phyloP scores from a whole-genome alignment of 2,113 vertebrate genomes.

The Trinectes maculatus region DNA sequence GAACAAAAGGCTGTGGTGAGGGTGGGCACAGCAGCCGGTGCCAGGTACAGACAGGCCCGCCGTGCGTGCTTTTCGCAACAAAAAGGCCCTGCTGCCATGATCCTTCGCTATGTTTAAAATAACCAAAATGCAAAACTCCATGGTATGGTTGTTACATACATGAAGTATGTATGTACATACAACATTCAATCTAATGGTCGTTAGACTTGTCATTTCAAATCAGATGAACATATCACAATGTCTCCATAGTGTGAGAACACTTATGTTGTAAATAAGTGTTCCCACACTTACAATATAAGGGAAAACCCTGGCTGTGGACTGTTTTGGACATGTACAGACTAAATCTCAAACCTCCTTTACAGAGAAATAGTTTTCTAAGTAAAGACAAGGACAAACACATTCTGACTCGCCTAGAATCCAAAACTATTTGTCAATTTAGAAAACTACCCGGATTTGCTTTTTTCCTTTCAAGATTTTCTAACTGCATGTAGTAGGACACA shows the following conservation, averaged over 20 bases:
- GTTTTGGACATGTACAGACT: not conserved
- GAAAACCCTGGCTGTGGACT: not conserved
- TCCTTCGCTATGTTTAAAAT: too few species aligned
- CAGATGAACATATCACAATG: too few species aligned
- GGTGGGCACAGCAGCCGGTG: constrained; percentile 40
- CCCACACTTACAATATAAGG: not conserved
- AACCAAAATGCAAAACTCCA: too few species aligned
- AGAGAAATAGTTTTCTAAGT: not conserved
- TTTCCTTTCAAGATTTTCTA: not conserved
- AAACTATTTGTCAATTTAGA: not conserved
- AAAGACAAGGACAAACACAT: not conserved
- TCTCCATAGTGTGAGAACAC: too few species aligned
- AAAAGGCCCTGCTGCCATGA: not conserved
- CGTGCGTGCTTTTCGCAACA: too few species aligned
- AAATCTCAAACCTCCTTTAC: not conserved
- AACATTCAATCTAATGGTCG: too few species aligned
- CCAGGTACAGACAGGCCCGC: constrained; percentile 41
- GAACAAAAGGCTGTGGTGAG: constrained; percentile 55
- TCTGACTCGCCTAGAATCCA: constrained; percentile 1
- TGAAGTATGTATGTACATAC: too few species aligned
- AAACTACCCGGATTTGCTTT: not conserved
- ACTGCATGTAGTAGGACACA: not conserved
- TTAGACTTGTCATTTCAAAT: too few species aligned
- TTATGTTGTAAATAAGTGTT: too few species aligned
- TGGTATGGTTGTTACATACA: too few species aligned